These are phyloP conservation scores for Campoletis sonorensis DNA, from an alignment of 1,140 invertebrate species.

Conservation along the genomic window DNA sequence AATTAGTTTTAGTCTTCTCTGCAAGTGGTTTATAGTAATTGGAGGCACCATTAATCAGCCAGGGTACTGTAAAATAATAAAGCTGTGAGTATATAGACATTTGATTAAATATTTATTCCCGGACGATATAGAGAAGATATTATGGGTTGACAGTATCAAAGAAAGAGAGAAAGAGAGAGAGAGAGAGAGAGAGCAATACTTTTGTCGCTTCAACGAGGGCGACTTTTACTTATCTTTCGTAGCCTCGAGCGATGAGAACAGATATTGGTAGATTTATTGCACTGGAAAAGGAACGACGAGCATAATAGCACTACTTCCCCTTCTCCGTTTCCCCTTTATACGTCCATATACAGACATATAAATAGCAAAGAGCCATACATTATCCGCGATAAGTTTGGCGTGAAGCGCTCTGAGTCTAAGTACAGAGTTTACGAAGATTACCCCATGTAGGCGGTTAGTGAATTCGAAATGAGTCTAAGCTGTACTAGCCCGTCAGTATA, in stretches of 20 bases:
- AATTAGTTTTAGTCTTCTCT: too few species aligned
- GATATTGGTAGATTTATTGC: slow-evolving; percentile 47
- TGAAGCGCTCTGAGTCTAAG: slow-evolving; percentile 26
- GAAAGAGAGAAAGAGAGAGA: too few species aligned
- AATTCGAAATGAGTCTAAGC: slow-evolving; percentile 42
- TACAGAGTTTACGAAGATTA: slow-evolving; percentile 40
- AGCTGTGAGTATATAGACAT: background rate
- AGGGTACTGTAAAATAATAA: background rate
- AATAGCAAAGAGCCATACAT: slow-evolving; percentile 36
- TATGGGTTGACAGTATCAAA: background rate
- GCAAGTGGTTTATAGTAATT: too few species aligned
- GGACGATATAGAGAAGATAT: background rate
- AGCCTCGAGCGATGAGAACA: slow-evolving; percentile 38
- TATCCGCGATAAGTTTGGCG: slow-evolving; percentile 43
- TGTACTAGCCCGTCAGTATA: slow-evolving; percentile 11
- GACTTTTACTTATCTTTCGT: slow-evolving; percentile 40
- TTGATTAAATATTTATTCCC: slow-evolving; percentile 19
- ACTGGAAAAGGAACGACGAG: slow-evolving; percentile 36
- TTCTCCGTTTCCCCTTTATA: background rate
- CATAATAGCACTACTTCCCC: slow-evolving; percentile 31
- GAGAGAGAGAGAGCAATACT: slow-evolving; percentile 24
- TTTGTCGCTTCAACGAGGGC: slow-evolving; percentile 28
- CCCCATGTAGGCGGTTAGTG: slow-evolving; percentile 35
- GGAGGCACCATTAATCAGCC: too few species aligned
- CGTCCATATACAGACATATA: background rate